Evolutionary conservation across 2,113 vertebrate genomes (phyloP), one percentile per base, ranked within the genome.

Genomic region (Leucopsar rothschildi): DNA sequence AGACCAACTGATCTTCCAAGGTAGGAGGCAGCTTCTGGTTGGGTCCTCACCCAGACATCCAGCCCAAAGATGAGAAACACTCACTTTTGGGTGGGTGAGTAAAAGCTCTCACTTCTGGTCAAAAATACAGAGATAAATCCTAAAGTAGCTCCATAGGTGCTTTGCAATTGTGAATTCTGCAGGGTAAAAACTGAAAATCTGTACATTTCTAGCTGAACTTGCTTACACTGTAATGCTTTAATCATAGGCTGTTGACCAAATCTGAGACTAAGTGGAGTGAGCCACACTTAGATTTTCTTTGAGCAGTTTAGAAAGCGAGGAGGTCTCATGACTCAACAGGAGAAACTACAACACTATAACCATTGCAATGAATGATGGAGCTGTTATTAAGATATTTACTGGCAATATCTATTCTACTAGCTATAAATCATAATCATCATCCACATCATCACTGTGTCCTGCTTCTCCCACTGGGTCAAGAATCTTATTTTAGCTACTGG

Each of bases 271-370:
- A 42, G 12, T 11, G 47, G 22, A 27, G 18, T 13, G 50, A 63
- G 56, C 6, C 27, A 24, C 10, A 20, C 4, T 22, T 16, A 5
- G 2, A 37, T 18, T 23, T 27, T 27, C 55, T 56, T 5, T 24
- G 49, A 56, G 63, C 71, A 49, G 27, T 63, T 63, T 4, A 63
- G 42, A 63, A 63, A 77, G 29, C 0, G 2, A 77, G 42, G 56
- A 10, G 40, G 8, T 31, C 40, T 77, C 27, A 6, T 20, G 31
- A 19, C 18, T 56, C 22, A 23, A 16, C 9, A 69, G 63, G 5
- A 35, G 25, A 60, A 45, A 33, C 8, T 29, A 5, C 0, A 1
- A 11, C n/a, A 9, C 14, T 27, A 2, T 1, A 61, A 40, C 21
- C 17, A 49, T 3, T 47, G 55, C 10, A 47, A 19, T 0, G 13